A percentile compares a stretch with the other conserved stretches of the same genome.
These are phyloP conservation scores for Listrodromus nycthemerus DNA, from an alignment of 2,888 invertebrate species.

Conservation along the genomic window DNA sequence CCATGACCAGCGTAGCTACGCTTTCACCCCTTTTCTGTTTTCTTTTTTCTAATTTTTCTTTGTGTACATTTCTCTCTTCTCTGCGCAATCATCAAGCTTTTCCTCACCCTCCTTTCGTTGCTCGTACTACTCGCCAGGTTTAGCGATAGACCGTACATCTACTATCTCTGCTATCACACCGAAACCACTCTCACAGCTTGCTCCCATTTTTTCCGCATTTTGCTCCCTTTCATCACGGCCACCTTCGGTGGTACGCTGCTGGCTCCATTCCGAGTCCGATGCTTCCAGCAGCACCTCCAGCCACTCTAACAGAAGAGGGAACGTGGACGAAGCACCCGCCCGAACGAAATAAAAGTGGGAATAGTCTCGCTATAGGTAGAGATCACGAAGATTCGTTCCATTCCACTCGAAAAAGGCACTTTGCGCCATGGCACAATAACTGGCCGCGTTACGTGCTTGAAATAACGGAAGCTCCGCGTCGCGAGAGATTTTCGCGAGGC, in stretches of 20 bases:
- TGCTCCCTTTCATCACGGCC: conserved; percentile 77
- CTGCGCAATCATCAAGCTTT: conserved; percentile 29
- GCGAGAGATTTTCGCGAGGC: conserved; percentile 29
- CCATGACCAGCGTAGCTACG: too few species aligned
- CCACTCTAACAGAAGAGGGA: conserved; percentile 74
- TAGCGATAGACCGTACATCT: conserved; percentile 10
- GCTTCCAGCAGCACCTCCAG: conserved; percentile 54
- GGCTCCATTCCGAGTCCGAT: conserved; percentile 29
- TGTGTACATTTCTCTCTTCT: conserved; percentile 10
- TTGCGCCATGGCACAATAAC: conserved; percentile 83
- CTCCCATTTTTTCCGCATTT: conserved; percentile 75
- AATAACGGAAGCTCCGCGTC: conserved; percentile 74
- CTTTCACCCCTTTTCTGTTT: background rate
- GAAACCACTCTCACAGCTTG: conserved; percentile 61
- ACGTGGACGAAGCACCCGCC: conserved; percentile 29
- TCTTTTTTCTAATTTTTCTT: conserved; percentile 22
- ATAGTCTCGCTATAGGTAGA: conserved; percentile 55
- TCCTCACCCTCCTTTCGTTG: conserved; percentile 5
- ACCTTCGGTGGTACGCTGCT: conserved; percentile 33
- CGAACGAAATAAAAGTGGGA: conserved; percentile 63
- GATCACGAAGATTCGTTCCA: conserved; percentile 74
- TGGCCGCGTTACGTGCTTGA: conserved; percentile 82
- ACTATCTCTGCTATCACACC: conserved; percentile 47
- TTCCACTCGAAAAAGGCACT: conserved; percentile 82
- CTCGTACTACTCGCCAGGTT: conserved; percentile 22